Conservation (phyloP, 2,797 vertebrate species). For the Acomys russatus region DNA sequence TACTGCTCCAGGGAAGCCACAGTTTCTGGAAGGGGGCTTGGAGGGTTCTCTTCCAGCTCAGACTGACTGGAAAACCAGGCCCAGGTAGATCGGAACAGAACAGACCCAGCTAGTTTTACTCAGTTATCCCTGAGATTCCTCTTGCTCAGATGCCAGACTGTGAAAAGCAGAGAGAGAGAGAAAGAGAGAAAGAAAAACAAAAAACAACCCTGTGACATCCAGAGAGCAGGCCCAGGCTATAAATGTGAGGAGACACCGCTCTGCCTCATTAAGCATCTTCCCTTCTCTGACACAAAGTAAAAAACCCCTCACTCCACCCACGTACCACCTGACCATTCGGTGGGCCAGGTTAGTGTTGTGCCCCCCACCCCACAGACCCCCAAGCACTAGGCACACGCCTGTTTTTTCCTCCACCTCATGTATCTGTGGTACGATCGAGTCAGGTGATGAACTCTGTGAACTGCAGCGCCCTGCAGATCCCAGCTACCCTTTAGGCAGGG, state of each 20-base stretch:
- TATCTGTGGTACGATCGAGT: neutral
- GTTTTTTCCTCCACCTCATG: neutral
- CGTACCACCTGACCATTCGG: too few relatives aligned
- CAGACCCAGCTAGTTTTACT: neutral
- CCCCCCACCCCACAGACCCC: too few relatives aligned
- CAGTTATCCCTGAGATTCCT: neutral
- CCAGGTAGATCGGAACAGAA: neutral
- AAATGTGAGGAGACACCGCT: neutral
- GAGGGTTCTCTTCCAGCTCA: neutral
- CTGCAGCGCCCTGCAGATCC: neutral
- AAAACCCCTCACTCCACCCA: neutral
- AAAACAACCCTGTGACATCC: too few relatives aligned
- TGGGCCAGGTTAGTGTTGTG: neutral
- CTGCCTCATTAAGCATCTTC: neutral
- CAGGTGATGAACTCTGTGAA: too few relatives aligned
- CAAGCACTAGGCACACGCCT: rapidly evolving
- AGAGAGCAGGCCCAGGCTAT: neutral
- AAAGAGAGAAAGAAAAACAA: neutral
- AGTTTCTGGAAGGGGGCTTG: neutral
- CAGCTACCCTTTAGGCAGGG: neutral
- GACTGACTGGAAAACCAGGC: neutral
- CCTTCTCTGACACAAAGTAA: neutral
- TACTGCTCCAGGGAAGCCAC: neutral
- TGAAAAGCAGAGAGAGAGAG: neutral
- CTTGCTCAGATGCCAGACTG: neutral